Evolutionary conservation across 1,140 invertebrate genomes (phyloP).

Genomic region (Drosophila takahashii): DNA sequence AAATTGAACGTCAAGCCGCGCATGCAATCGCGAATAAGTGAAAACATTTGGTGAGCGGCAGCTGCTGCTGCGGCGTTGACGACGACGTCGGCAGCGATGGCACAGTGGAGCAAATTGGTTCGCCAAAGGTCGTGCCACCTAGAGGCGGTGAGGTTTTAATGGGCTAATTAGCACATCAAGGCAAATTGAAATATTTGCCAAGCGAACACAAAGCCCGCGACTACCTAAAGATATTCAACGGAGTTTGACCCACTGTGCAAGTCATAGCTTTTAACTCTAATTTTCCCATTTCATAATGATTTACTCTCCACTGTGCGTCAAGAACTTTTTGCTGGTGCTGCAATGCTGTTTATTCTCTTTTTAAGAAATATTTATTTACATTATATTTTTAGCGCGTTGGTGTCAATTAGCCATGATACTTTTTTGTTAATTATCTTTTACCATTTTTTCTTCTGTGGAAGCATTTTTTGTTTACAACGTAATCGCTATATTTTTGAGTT

Average conservation of each 20-base stretch:
- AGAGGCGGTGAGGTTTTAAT: background rate
- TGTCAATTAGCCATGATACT: constrained; percentile 5
- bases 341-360: background rate
- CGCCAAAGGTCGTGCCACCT: constrained; percentile 8
- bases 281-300: background rate
- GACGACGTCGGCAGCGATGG: constrained; percentile 5
- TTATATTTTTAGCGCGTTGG: constrained; percentile 11
- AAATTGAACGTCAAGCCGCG: constrained; percentile 72
- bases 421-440: constrained; percentile 7
- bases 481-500: background rate
- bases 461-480: background rate
- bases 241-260: background rate
- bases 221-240: background rate
- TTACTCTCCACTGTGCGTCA: background rate
- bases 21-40: constrained; percentile 73
- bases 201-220: background rate
- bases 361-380: background rate
- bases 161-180: constrained; percentile 5
- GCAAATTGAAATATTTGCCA: background rate
- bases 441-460: background rate
- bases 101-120: constrained; percentile 51
- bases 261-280: background rate
- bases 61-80: constrained; percentile 19
- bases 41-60: constrained; percentile 57
- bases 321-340: background rate